These are phyloP conservation scores for Anticlea derivata DNA, from an alignment of 2,888 invertebrate species.

Conservation along the genomic window DNA sequence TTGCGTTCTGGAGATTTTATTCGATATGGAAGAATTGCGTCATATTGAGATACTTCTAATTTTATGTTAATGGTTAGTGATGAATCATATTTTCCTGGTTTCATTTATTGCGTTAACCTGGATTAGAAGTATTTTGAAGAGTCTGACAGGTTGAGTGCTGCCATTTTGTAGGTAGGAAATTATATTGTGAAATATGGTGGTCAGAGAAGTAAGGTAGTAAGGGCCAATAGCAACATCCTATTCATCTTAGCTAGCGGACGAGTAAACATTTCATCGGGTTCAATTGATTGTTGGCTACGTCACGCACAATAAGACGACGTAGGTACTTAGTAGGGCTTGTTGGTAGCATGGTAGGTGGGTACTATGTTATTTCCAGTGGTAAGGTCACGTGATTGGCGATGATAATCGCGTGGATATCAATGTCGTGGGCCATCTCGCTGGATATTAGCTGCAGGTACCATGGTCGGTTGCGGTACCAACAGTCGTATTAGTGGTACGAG, in stretches of 20 bases:
- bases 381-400: no score
- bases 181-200: no score
- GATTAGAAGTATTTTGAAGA: neutral
- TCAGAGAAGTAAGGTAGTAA: conserved; percentile 3
- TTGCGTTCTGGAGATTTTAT: conserved; percentile 26
- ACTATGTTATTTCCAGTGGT: no score
- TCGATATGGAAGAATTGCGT: conserved; percentile 28
- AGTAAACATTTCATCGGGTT: conserved; percentile 43
- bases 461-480: neutral
- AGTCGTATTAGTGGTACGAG: conserved; percentile 14
- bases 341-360: no score
- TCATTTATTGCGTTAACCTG: conserved; percentile 8
- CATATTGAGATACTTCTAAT: conserved; percentile 24
- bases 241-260: conserved; percentile 15
- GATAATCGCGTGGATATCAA: no score
- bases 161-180: no score
- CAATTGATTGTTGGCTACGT: conserved; percentile 31
- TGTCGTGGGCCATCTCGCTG: no score
- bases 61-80: conserved; percentile 26
- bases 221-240: conserved; percentile 12
- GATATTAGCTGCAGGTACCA: no score
- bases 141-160: neutral
- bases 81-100: conserved; percentile 16
- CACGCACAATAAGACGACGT: conserved; percentile 22
- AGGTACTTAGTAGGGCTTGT: conserved; percentile 6